Conservation (phyloP, 2,113 vertebrate species). For the Rhinopomastus cyanomelas region DNA sequence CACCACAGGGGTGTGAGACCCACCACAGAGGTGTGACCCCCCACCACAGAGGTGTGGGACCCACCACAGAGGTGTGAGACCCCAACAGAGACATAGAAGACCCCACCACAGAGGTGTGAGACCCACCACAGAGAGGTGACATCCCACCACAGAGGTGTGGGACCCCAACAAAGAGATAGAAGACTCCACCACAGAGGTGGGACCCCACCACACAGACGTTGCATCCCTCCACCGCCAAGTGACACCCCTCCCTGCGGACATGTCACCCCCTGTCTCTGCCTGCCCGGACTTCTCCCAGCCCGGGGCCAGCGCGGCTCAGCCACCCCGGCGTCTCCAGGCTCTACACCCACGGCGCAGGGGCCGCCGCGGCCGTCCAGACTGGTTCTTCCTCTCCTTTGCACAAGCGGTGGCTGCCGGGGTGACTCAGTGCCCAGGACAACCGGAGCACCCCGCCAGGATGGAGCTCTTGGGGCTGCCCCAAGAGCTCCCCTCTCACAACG, state of each 20-base stretch:
- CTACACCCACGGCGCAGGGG: constrained; percentile 15
- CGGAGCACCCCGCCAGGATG: accelerated
- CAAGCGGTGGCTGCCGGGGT: not conserved
- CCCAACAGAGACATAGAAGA: too few species aligned
- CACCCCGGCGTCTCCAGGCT: constrained; percentile 2
- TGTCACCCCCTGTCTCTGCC: not conserved
- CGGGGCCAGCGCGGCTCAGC: not conserved
- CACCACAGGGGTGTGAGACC: too few species aligned
- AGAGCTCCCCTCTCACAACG: not conserved
- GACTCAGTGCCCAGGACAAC: not conserved
- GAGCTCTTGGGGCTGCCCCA: not conserved
- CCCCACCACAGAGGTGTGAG: not conserved
- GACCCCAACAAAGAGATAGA: too few species aligned
- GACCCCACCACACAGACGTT: accelerated
- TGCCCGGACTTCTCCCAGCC: not conserved
- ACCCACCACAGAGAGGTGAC: not conserved
- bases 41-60: too few species aligned
- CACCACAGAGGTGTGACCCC: too few species aligned
- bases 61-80: too few species aligned
- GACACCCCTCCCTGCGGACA: not conserved
- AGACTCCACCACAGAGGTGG: not conserved
- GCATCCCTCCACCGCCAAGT: accelerated
- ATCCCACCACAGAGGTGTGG: too few species aligned
- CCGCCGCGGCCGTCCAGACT: not conserved
- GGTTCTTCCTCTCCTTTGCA: constrained; percentile 48